Evolutionary conservation across 2,113 vertebrate genomes (phyloP), one percentile per base, ranked within the genome.

Genomic region (Xenus cinereus): DNA sequence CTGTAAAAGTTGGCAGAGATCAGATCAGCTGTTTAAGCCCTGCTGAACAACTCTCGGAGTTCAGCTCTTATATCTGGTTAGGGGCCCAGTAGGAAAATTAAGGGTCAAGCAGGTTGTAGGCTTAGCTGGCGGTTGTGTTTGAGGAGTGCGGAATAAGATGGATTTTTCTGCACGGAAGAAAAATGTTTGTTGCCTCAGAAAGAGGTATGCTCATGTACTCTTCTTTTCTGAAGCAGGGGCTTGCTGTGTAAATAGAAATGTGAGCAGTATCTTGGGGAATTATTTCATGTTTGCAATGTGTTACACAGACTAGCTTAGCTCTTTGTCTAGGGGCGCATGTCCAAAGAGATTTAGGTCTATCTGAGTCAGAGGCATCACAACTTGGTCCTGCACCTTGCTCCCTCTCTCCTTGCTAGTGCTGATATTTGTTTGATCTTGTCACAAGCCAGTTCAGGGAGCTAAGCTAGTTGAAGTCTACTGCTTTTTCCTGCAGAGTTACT

Each of bases 11-110:
- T 94, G 89, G 81, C 87, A 97, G 81, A 82, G 80, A 87, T 91
- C 39, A 72, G 89, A 87, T 94, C 94, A 95, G 89, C 89, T 95
- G 89, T 89, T 95, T 74, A 72, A 92, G 60, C 39, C 73, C 39
- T 78, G 73, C 39, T 60, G 80, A 87, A 75, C 60, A 77, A 41
- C 14, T 22, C n/a, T 72, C 2, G 0, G 56, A 86, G 37, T 86
- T 93, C 64, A 81, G 9, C 26, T 92, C 12, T 89, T 74, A 5
- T 20, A 32, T 48, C 73, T 94, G 22, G 39, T 87, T 89, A 94
- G 69, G 24, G 74, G 17, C 43, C 66, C 53, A 69, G 48, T 18
- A 82, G 51, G 82, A 89, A 91, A 87, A 93, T 39, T n/a, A 51
- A 84, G 35, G 21, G 69, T 76, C 87, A 91, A 33, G 6, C 62